Conservation (phyloP, 2,888 invertebrate species). For the Melanostoma scalare region DNA sequence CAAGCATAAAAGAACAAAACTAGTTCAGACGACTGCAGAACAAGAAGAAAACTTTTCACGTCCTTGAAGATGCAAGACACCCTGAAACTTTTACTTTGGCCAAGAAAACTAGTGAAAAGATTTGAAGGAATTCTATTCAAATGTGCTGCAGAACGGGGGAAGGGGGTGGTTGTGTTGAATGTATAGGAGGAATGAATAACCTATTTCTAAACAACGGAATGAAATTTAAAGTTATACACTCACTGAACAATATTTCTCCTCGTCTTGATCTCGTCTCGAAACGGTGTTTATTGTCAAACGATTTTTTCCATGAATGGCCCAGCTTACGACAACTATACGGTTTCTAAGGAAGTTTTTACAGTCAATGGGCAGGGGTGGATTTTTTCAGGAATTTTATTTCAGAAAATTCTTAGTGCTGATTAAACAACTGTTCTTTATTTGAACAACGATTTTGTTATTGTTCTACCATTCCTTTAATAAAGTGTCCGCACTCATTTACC, state of each 20-base stretch:
- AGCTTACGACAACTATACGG: slow-evolving; percentile 24
- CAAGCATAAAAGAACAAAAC: slow-evolving; percentile 38
- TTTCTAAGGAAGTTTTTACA: slow-evolving; percentile 42
- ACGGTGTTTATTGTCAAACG: slow-evolving; percentile 10
- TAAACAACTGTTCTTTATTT: too few relatives aligned
- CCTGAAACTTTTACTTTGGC: slow-evolving; percentile 60
- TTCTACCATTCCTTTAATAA: too few relatives aligned
- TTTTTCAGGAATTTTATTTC: too few relatives aligned
- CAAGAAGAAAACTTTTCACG: slow-evolving; percentile 57
- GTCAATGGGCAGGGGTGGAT: neutral
- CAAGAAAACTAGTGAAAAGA: slow-evolving; percentile 21
- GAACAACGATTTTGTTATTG: too few relatives aligned
- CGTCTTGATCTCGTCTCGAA: slow-evolving; percentile 33
- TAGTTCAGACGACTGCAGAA: slow-evolving; percentile 61
- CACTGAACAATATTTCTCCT: slow-evolving; percentile 51
- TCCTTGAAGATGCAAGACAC: slow-evolving; percentile 64
- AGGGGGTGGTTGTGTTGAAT: slow-evolving; percentile 22
- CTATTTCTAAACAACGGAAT: slow-evolving; percentile 29
- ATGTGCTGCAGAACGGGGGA: slow-evolving; percentile 30
- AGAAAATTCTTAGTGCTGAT: too few relatives aligned
- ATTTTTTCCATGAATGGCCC: slow-evolving; percentile 44
- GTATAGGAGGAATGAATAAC: too few relatives aligned
- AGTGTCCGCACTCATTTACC: too few relatives aligned
- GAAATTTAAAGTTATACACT: slow-evolving; percentile 42
- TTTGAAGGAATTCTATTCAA: slow-evolving; percentile 66